Conservation (phyloP, 2,888 invertebrate genomes). For the Eumacrocentrus americanus region DNA sequence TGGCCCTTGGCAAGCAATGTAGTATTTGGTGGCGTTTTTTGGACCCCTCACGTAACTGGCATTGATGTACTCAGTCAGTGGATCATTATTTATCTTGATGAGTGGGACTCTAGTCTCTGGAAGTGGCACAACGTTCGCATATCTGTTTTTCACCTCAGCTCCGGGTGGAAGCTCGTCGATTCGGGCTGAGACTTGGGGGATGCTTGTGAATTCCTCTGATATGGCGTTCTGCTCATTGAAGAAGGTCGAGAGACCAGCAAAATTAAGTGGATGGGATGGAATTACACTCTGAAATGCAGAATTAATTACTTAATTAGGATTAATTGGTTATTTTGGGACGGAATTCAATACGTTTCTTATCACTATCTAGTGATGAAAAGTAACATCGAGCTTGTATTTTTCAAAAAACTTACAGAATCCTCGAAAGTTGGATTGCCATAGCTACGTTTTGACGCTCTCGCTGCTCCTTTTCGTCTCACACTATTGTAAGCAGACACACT, state of each 20-base stretch:
- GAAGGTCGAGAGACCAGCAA: slow-evolving; percentile 78
- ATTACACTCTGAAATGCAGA: slow-evolving; percentile 56
- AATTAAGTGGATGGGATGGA: slow-evolving; percentile 77
- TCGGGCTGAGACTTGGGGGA: slow-evolving; percentile 78
- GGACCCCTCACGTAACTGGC: slow-evolving; percentile 92
- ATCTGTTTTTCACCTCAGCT: slow-evolving; percentile 89
- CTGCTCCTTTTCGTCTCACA: slow-evolving; percentile 74
- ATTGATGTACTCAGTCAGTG: slow-evolving; percentile 88
- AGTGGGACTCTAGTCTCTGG: slow-evolving; percentile 88
- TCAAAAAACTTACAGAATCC: slow-evolving; percentile 72
- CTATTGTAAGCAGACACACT: slow-evolving; percentile 83
- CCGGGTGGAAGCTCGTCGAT: slow-evolving; percentile 85
- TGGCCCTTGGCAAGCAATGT: slow-evolving; percentile 93
- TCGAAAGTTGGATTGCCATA: slow-evolving; percentile 92
- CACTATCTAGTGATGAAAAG: no score
- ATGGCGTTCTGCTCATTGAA: slow-evolving; percentile 74
- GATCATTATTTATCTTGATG: slow-evolving; percentile 73
- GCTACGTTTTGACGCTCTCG: slow-evolving; percentile 81
- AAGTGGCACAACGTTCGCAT: slow-evolving; percentile 93
- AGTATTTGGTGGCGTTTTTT: slow-evolving; percentile 80
- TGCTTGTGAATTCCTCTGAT: slow-evolving; percentile 80
- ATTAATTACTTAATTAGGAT: background rate
- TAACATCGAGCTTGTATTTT: no score
- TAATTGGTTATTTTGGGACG: no score
- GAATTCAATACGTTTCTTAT: background rate